Percentiles rank a stretch among this genome's conserved stretches.
These are phyloP conservation scores for Stictocephala bisonia DNA, from an alignment of 2,888 invertebrate genomes.

Conservation along the genomic window DNA sequence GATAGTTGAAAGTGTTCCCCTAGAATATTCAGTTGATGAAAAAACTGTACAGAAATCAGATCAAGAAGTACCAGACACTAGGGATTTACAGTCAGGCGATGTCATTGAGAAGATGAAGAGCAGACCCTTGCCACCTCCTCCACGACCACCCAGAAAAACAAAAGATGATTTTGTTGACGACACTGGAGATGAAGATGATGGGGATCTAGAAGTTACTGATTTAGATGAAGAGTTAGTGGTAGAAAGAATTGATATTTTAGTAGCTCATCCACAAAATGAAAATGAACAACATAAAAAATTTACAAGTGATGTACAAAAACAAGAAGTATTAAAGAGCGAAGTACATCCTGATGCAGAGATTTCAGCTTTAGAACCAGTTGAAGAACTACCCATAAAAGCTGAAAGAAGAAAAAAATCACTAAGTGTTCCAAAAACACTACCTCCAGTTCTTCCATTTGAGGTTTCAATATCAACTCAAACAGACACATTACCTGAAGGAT, in stretches of 20 bases:
- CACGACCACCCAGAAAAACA: slow-evolving; percentile 78
- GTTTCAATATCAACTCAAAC: slow-evolving; percentile 86
- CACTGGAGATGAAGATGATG: slow-evolving; percentile 42
- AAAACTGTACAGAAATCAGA: slow-evolving; percentile 69
- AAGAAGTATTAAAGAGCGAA: neutral
- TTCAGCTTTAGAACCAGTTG: neutral
- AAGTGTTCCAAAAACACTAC: neutral
- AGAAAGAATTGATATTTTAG: slow-evolving; percentile 43
- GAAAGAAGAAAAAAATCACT: slow-evolving; percentile 43
- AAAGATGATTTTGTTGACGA: slow-evolving; percentile 48
- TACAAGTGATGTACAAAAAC: neutral
- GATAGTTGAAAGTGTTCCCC: slow-evolving; percentile 62
- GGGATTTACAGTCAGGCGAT: slow-evolving; percentile 78
- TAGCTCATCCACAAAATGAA: slow-evolving; percentile 23
- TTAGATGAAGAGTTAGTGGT: slow-evolving; percentile 41
- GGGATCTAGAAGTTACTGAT: slow-evolving; percentile 44
- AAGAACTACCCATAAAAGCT: slow-evolving; percentile 36
- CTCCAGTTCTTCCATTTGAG: slow-evolving; percentile 65
- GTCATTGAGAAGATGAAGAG: slow-evolving; percentile 86
- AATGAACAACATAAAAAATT: neutral
- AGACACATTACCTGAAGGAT: slow-evolving; percentile 84
- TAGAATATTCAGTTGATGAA: slow-evolving; percentile 70
- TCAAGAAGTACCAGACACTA: slow-evolving; percentile 62
- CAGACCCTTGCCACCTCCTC: slow-evolving; percentile 87
- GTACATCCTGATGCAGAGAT: neutral